Base-by-base conservation (phyloP, 2,797 vertebrate genomes). In the Neosilurus mollespiculum region DNA sequence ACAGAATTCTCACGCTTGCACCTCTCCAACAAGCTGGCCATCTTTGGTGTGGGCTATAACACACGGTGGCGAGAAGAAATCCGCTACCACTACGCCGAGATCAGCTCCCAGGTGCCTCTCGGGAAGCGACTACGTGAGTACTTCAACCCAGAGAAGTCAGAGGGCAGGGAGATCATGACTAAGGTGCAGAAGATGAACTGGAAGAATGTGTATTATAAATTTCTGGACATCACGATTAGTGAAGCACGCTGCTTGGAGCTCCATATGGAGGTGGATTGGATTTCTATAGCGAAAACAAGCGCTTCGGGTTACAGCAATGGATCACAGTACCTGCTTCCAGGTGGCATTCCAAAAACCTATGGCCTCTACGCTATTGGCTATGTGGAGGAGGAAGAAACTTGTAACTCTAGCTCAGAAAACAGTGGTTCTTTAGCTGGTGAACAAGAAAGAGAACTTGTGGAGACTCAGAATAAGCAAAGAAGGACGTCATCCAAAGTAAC, bases 121-220 rank as follows among this genome's bases (percentile, higher is more conserved):
- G 98, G 98, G 12, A 99, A 99, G 84, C 94, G 98, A 1, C 96
- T 99, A 0, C 95, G 98, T 1, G 98, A 99, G 81, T 99, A 98
- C 91, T 99, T 99, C 92, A 99, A 99, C 90, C 98, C 98, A 0
- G 98, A 99, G 81, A 99, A 98, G 87, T 95, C 97, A 0, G 98
- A 99, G 87, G 98, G 98, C 10, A 93, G 97, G 16, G 89, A 98
- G 53, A 94, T 99, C 84, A 98, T 98, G 96, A 97, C 97, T 87
- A 94, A 97, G 82, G 97, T 99, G 49, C 98, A 99, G 91, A 99
- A 99, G 92, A 99, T 99, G 98, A 99, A 99, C 95, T 99, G 98
- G 98, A 99, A 99, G 84, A 98, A 98, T 0, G 98, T 99, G 34
- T 99, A 98, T 91, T 99, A 99, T 90, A 99, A 99, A 84, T 98